Percentiles rank a stretch among this genome's conserved stretches.
Evolutionary conservation across 1,140 invertebrate species (phyloP).

Genomic region (Pogonognathellus flavescens): DNA sequence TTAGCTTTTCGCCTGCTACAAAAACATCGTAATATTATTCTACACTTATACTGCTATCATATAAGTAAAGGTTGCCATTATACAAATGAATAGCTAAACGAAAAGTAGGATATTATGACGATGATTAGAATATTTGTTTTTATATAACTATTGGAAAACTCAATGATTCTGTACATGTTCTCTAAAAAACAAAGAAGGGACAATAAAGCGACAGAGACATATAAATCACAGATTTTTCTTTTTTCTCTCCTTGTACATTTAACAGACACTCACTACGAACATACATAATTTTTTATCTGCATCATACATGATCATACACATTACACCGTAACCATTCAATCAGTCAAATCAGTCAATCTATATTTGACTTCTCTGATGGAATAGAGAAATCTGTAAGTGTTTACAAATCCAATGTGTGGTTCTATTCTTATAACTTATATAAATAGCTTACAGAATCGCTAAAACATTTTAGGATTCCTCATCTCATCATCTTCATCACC

Average conservation of each 20-base stretch:
- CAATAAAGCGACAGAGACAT: constrained; percentile 56
- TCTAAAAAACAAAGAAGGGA: constrained; percentile 30
- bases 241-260: constrained; percentile 51
- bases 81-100: constrained; percentile 17
- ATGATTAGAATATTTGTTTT: constrained; percentile 46
- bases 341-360: constrained; percentile 46
- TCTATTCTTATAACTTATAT: constrained; percentile 33
- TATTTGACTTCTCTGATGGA: constrained; percentile 26
- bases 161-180: constrained; percentile 44
- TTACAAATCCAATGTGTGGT: constrained; percentile 48
- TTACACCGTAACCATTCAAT: constrained; percentile 48
- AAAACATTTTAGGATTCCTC: constrained; percentile 12
- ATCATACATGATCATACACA: constrained; percentile 41
- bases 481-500: constrained; percentile 19
- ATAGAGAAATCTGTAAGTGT: constrained; percentile 33
- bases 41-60: background rate
- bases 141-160: constrained; percentile 48
- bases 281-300: constrained; percentile 50
- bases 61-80: constrained; percentile 6
- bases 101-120: constrained; percentile 21
- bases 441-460: constrained; percentile 23
- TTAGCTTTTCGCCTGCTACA: no score
- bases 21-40: no score
- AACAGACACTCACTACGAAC: constrained; percentile 46
- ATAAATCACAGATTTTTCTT: constrained; percentile 57